Evolutionary conservation across 37 sponge, comb jelly and placozoan species (phyloP).

Genomic region (Agelas oroides): DNA sequence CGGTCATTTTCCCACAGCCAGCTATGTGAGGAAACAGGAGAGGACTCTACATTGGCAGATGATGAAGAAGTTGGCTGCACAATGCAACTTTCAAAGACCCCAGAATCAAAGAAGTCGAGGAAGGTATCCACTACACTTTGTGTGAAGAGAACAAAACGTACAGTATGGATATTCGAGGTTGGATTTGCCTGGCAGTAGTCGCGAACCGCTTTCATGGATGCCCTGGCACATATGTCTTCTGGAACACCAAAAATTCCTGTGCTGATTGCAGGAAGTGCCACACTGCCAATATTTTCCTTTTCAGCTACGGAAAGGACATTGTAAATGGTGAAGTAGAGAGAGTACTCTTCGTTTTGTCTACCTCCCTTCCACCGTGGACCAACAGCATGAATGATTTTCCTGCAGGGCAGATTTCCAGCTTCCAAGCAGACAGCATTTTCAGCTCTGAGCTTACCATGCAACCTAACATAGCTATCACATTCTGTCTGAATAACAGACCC

Average conservation of each 20-base stretch:
- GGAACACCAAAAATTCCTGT: conserved; percentile 81
- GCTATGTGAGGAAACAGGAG: neutral
- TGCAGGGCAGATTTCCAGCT: conserved; percentile 74
- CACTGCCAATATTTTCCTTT: conserved; percentile 26
- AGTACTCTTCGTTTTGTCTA: conserved; percentile 15
- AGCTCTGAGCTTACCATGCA: conserved; percentile 33
- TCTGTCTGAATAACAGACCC: conserved; percentile 76
- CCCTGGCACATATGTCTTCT: conserved; percentile 53
- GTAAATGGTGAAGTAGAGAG: conserved; percentile 41
- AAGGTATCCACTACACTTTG: conserved; percentile 5
- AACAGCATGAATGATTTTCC: conserved; percentile 83
- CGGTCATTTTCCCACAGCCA: conserved; percentile 70
- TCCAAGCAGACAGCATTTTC: conserved; percentile 72
- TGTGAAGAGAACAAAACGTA: conserved; percentile 48
- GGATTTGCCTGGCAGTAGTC: conserved; percentile 36
- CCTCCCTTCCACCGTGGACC: conserved; percentile 78
- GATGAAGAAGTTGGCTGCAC: neutral
- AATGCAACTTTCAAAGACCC: neutral
- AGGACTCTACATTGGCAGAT: neutral
- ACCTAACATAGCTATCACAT: conserved; percentile 32
- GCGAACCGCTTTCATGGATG: conserved; percentile 47
- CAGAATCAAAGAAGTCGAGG: neutral
- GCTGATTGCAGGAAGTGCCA: conserved; percentile 80
- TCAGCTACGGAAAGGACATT: conserved; percentile 31
- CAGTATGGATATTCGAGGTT: conserved; percentile 4